Evolutionary conservation across 2,113 vertebrate species (phyloP), one percentile per base, ranked within the genome.

Genomic region (Rutilus rutilus): DNA sequence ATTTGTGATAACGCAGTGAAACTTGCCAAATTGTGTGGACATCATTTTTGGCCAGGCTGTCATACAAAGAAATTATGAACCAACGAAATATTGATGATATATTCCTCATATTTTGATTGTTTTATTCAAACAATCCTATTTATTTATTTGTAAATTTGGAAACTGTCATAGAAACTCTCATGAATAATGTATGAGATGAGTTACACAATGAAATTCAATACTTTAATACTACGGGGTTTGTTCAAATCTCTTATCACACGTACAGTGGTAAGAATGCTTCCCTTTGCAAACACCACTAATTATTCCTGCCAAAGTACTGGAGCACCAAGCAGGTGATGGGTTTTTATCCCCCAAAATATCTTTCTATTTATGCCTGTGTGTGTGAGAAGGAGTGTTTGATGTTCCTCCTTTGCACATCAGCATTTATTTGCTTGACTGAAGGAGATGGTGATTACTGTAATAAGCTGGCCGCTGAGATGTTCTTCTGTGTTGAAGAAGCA

Each of bases 381-480:
- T 21, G 42, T 82, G 39, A 47, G 71, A 0, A 39, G 21, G 27
- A 39, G 45, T 47, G 23, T 87, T 71, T 78, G 65, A 64, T 73
- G 45, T 82, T 82, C 45, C n/a, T 83, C 21, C 67, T 76, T 21
- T 65, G 50, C 71, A 54, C 50, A 78, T 67, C 77, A 78, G 86
- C 39, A 47, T 52, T 77, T 75, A 82, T 78, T 67, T 50, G 79
- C 69, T n/a, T 30, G 65, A 39, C 39, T 71, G 65, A 45, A 57
- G 30, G 33, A 74, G 71, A 83, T 36, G 45, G 69, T 81, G 17
- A 74, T 60, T 74, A 73, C 39, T 74, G 67, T 86, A 79, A 86
- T 73, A 45, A 81, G 52, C 50, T 50, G 78, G 52, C 33, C 1
- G 39, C 64, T 42, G 65, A 74, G 85, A 64, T 64, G 54, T 57